Percentiles rank a stretch among this genome's conserved stretches.
These are phyloP conservation scores for Lepus europaeus DNA, from an alignment of 2,113 vertebrate species.

Conservation along the genomic window DNA sequence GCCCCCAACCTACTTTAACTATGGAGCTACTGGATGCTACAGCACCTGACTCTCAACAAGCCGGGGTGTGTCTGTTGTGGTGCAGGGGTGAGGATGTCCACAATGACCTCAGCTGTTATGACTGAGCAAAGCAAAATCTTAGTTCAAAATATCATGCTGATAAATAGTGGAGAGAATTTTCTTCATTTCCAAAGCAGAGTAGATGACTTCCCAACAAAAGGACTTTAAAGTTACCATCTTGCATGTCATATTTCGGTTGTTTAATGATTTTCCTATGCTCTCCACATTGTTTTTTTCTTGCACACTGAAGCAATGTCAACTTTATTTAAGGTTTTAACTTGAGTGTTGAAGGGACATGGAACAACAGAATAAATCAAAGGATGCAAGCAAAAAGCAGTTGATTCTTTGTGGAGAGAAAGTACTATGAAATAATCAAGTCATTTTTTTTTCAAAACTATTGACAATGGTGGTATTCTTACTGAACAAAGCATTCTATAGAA, in stretches of 20 bases:
- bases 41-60: background rate
- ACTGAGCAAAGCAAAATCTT: background rate
- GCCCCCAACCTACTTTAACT: background rate
- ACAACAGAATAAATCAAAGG: conserved; percentile 11
- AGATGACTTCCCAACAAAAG: conserved; percentile 21
- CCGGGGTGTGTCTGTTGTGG: background rate
- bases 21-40: background rate
- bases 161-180: background rate
- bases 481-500: background rate
- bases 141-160: background rate
- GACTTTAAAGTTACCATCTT: conserved; percentile 34
- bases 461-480: conserved; percentile 8
- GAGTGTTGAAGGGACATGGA: background rate
- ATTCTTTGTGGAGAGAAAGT: conserved; percentile 17
- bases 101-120: background rate
- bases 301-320: conserved; percentile 26
- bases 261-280: background rate
- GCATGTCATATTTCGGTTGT: background rate
- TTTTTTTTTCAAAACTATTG: background rate
- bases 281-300: conserved; percentile 48
- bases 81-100: background rate
- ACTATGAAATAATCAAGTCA: background rate
- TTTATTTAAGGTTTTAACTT: conserved; percentile 40
- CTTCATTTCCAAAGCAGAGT: conserved; percentile 35
- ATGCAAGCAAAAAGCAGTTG: conserved; percentile 50